These are phyloP conservation scores for Melieria omissa DNA, from an alignment of 2,888 invertebrate genomes.

Conservation along the genomic window DNA sequence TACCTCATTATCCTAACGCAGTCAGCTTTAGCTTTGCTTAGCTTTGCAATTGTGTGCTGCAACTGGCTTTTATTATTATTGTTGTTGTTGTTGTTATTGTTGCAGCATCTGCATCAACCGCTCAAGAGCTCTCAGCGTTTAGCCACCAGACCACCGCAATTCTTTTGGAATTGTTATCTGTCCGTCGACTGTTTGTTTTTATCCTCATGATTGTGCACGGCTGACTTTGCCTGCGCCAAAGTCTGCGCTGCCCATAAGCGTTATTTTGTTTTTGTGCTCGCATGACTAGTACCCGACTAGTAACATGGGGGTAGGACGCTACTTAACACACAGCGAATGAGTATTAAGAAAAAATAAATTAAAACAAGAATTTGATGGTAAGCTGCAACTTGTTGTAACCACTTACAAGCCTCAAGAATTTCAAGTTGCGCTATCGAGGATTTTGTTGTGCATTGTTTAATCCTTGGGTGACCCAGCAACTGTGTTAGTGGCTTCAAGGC, in stretches of 20 bases:
- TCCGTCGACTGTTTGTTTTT: not conserved
- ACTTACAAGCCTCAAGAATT: constrained; percentile 57
- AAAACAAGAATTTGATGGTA: constrained; percentile 37
- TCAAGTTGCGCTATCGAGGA: constrained; percentile 51
- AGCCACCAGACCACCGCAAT: constrained; percentile 37
- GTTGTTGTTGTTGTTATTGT: constrained; percentile 11
- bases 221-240: not conserved
- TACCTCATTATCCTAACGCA: no score
- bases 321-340: constrained; percentile 13
- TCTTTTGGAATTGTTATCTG: constrained; percentile 16
- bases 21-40: no score
- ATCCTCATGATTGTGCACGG: not conserved
- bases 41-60: no score
- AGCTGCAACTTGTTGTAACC: constrained; percentile 44
- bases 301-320: not conserved
- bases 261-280: constrained; percentile 29
- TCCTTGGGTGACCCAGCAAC: not conserved
- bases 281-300: constrained; percentile 12
- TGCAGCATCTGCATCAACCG: not conserved
- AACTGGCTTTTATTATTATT: not conserved
- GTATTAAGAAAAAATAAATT: constrained; percentile 25
- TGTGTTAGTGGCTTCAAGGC: no score
- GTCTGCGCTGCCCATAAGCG: not conserved
- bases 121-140: constrained; percentile 2
- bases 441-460: constrained; percentile 26